Evolutionary conservation across 2,888 invertebrate species (phyloP), one percentile per base, ranked within the genome.

Genomic region (Opisthograptis luteolata): DNA sequence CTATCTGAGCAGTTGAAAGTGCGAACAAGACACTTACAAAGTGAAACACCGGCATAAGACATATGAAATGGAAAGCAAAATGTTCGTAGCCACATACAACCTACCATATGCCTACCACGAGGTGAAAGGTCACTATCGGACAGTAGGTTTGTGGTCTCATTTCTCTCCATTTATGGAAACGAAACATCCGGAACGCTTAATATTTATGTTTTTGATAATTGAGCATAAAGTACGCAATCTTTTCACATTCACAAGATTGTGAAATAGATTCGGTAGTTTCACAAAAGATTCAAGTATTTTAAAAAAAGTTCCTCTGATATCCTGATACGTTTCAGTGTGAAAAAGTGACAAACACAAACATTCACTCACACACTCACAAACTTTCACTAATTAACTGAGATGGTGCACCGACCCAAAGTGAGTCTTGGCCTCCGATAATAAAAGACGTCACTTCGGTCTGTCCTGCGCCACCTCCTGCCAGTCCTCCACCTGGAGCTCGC

Each of bases 161-260:
- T 85, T 85, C 85, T 81, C 84, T 70, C 84, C 85, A 66, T 84
- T 69, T 84, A 78, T 55, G 80, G 85, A 62, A 59, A 67, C 50
- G 67, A 68, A 75, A 68, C 70, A 66, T 62, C 66, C 36, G 60
- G 55, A 59, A 62, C 63, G 61, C 56, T 51, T 45, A 52, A n/a
- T 60, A 58, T 50, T 57, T 19, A 54, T 57, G 45, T 41, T 40
- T 53, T 40, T 56, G 41, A 36, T 53, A n/a, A 44, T 51, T 46
- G 36, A 34, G n/a, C n/a, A n/a, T n/a, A 35, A 49, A 30, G 22
- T 37, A 31, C 10, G 20, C 30, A 20, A 24, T 6, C 9, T 32
- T 1, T 15, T 9, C 4, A 6, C 13, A 7, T 32, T 2, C 17
- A 9, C 8, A 32, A 15, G n/a, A 32, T 32, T 15, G 9, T 15